Percentiles rank a stretch among this genome's conserved stretches.
Conservation (phyloP, 2,888 invertebrate species). For the Adineta ricciae region DNA sequence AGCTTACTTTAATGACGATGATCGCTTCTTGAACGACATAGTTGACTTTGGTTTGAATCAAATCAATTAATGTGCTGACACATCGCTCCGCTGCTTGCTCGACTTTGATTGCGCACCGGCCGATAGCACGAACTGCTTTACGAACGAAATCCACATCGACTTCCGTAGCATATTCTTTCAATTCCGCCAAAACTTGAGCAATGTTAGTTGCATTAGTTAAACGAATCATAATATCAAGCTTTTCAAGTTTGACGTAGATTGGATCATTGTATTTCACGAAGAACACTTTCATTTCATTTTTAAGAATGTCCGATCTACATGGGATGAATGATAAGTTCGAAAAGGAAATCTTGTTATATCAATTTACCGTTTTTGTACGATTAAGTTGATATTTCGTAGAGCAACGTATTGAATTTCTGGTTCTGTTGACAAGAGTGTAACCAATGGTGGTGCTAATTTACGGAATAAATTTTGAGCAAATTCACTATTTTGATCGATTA, state of each 20-base stretch:
- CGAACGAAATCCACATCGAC: constrained; percentile 98
- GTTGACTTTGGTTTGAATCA: constrained; percentile 98
- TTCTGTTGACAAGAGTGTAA: constrained; percentile 89
- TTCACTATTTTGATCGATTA: constrained; percentile 82
- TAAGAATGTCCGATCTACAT: constrained; percentile 81
- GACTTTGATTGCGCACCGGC: constrained; percentile 92
- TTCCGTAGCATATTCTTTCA: constrained; percentile 94
- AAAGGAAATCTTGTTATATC: no score
- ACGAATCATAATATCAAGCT: constrained; percentile 96
- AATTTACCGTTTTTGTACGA: constrained; percentile 78
- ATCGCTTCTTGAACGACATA: constrained; percentile 99
- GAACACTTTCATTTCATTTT: constrained; percentile 99
- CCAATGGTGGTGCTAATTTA: constrained; percentile 94
- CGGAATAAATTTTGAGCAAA: constrained; percentile 84
- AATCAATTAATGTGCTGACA: constrained; percentile 86
- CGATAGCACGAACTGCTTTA: constrained; percentile 94
- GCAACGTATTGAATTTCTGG: constrained; percentile 99
- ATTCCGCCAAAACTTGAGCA: constrained; percentile 87
- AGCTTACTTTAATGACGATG: constrained; percentile 75
- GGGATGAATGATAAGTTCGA: no score
- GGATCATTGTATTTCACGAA: constrained; percentile 99
- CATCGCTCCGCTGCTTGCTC: constrained; percentile 96
- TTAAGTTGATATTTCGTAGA: constrained; percentile 89
- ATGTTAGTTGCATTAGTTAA: constrained; percentile 94
- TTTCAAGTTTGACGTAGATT: constrained; percentile 96